A percentile compares a stretch with the other conserved stretches of the same genome.
Evolutionary conservation across 2,888 invertebrate genomes (phyloP).

Genomic region (Aelia acuminata): DNA sequence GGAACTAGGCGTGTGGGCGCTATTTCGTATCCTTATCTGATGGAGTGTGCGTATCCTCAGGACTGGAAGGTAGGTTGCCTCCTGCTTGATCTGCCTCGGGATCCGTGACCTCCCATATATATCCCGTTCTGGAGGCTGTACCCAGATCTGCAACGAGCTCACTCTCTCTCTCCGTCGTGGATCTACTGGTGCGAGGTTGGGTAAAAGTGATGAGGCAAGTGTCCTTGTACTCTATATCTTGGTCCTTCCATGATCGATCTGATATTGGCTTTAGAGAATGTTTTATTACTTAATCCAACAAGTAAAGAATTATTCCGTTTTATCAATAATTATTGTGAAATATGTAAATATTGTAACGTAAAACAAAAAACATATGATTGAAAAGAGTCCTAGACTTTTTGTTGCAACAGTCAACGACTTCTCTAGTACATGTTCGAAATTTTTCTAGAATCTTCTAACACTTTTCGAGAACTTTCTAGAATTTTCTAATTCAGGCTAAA

Average conservation of each 20-base stretch:
- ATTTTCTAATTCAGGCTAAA: too few species aligned
- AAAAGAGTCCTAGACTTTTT: too few species aligned
- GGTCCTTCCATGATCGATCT: not conserved
- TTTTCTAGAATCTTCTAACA: too few species aligned
- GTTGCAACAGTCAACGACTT: too few species aligned
- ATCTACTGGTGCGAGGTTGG: not conserved
- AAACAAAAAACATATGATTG: too few species aligned
- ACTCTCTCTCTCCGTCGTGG: not conserved
- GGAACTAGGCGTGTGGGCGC: constrained; percentile 51
- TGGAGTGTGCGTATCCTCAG: constrained; percentile 8
- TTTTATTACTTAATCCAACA: too few species aligned
- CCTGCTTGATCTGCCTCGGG: not conserved
- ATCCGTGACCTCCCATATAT: constrained; percentile 39
- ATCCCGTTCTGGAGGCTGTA: not conserved
- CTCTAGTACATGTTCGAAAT: too few species aligned
- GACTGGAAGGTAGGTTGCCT: not conserved
- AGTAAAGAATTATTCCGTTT: too few species aligned
- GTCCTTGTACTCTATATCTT: not conserved
- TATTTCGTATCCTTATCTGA: constrained; percentile 52
- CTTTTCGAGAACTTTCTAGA: too few species aligned
- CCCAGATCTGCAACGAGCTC: not conserved
- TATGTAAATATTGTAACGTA: too few species aligned
- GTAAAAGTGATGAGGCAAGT: not conserved
- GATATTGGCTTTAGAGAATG: not conserved
- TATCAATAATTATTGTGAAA: too few species aligned